These are phyloP conservation scores for Azorinus chamasolen DNA, from an alignment of 2,888 invertebrate genomes.

Conservation along the genomic window DNA sequence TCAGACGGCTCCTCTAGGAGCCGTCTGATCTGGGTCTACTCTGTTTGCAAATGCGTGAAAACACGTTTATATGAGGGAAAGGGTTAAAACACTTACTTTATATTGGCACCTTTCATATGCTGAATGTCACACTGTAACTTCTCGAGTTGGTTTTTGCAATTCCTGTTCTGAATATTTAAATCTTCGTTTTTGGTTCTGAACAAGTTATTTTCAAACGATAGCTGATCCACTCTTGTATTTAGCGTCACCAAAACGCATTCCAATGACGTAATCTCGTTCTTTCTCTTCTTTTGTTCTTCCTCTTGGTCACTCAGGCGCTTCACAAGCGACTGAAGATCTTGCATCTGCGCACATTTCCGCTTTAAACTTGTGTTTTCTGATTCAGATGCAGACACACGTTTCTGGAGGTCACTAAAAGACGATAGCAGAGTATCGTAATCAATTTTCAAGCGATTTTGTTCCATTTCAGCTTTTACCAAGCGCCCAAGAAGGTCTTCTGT, in stretches of 20 bases:
- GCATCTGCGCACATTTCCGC: neutral
- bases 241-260: conserved; percentile 4
- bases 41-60: too few relatives aligned
- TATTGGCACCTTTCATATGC: conserved; percentile 41
- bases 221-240: too few relatives aligned
- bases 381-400: conserved; percentile 22
- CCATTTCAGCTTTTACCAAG: conserved; percentile 45
- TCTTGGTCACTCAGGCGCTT: conserved; percentile 22
- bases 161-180: conserved; percentile 37
- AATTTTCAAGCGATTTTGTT: conserved; percentile 39
- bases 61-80: too few relatives aligned
- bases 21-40: too few relatives aligned
- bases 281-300: conserved; percentile 6
- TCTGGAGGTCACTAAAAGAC: conserved; percentile 22
- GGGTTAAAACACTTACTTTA: conserved; percentile 47
- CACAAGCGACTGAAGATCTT: conserved; percentile 2
- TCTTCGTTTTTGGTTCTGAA: conserved; percentile 35
- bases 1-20: too few relatives aligned
- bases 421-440: conserved; percentile 38
- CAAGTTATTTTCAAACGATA: conserved; percentile 24
- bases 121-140: conserved; percentile 47
- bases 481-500: conserved; percentile 22
- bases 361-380: conserved; percentile 8
- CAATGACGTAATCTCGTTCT: conserved; percentile 19
- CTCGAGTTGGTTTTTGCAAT: conserved; percentile 46